Conservation (phyloP, 2,888 invertebrate genomes). For the Drosophila algonquin region DNA sequence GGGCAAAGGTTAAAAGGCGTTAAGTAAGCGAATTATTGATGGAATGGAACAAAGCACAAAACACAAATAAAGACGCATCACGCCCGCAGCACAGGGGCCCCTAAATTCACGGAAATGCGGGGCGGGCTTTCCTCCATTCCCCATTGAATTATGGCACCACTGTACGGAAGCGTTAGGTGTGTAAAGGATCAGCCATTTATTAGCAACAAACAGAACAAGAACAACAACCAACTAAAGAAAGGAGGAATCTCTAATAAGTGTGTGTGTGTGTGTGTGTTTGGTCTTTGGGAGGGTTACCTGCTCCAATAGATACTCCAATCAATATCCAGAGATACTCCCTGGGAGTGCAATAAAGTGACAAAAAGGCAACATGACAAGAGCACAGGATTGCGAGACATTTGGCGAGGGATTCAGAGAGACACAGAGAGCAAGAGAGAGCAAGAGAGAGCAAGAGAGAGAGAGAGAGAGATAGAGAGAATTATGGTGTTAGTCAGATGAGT, state of each 20-base stretch:
- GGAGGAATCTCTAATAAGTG: not conserved
- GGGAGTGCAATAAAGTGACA: not conserved
- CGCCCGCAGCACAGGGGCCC: not conserved
- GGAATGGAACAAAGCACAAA: not conserved
- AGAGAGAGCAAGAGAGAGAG: not conserved
- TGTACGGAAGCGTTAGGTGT: not conserved
- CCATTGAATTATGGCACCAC: not conserved
- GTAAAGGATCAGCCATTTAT: not conserved
- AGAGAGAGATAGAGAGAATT: not conserved
- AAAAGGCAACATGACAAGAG: not conserved
- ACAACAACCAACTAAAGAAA: not conserved
- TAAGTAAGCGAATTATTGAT: not conserved
- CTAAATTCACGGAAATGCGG: not conserved
- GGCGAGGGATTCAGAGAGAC: not conserved
- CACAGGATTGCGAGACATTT: not conserved
- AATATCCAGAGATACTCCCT: not conserved
- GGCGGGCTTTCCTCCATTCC: not conserved
- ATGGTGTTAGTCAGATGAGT: slow-evolving; percentile 2
- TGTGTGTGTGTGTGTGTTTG: not conserved
- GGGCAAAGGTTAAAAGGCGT: not conserved
- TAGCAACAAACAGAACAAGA: not conserved
- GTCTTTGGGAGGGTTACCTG: not conserved
- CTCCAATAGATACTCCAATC: not conserved
- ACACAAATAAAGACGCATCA: not conserved
- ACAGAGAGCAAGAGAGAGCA: not conserved